Conservation (phyloP, 2,888 invertebrate species). For the Himalopsyche kuldschensis region DNA sequence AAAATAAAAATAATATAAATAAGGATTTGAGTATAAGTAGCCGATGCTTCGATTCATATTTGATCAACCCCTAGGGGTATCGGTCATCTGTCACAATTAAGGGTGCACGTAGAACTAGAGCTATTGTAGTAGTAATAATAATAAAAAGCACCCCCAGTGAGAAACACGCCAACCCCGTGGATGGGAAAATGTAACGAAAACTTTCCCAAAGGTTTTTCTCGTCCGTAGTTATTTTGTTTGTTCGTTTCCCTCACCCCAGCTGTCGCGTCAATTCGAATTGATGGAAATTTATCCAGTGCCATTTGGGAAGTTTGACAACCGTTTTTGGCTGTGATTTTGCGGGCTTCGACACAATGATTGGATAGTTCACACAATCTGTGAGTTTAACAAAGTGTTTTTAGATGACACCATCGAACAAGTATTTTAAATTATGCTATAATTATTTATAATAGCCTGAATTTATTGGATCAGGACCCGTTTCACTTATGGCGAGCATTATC, state of each 20-base stretch:
- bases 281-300: neutral
- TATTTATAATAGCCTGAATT: neutral
- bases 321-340: neutral
- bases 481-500: no score
- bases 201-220: neutral
- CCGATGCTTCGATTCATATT: neutral
- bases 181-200: neutral
- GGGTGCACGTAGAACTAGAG: neutral
- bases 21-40: neutral
- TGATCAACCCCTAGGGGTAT: slow-evolving; percentile 13
- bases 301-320: neutral
- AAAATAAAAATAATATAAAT: no score
- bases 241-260: neutral
- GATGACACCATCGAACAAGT: neutral
- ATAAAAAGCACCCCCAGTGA: neutral
- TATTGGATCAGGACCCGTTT: no score
- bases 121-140: neutral
- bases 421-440: neutral
- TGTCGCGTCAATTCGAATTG: neutral
- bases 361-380: neutral
- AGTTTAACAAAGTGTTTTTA: neutral
- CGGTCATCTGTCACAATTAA: slow-evolving; percentile 32
- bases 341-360: neutral
- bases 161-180: neutral
- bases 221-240: neutral